Evolutionary conservation across 2,113 vertebrate genomes (phyloP).

Genomic region (Protobothrops flavoviridis): DNA sequence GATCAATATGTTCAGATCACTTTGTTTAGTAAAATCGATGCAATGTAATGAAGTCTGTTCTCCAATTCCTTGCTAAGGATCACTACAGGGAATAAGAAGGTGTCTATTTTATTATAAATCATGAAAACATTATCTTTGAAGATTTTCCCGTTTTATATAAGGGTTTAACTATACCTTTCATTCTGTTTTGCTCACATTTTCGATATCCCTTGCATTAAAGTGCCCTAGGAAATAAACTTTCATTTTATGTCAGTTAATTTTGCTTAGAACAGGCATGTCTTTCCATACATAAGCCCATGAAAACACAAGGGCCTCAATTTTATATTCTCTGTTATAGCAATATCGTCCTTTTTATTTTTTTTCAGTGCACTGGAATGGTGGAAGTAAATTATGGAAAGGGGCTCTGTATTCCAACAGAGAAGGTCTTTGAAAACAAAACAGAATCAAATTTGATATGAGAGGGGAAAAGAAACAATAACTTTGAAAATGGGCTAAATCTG

Average conservation of each 20-base stretch:
- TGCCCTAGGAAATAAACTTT: background rate
- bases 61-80: conserved; percentile 70
- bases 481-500: background rate
- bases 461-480: background rate
- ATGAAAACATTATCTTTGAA: conserved; percentile 63
- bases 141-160: background rate
- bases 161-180: conserved; percentile 10
- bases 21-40: conserved; percentile 83
- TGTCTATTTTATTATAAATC: conserved; percentile 65
- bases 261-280: background rate
- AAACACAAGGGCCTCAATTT: background rate
- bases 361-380: background rate
- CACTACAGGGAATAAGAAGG: conserved; percentile 56
- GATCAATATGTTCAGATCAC: conserved; percentile 79
- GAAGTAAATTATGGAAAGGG: background rate
- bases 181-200: conserved; percentile 3
- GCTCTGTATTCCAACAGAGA: background rate
- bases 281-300: background rate
- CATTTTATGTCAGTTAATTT: background rate
- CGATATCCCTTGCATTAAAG: background rate
- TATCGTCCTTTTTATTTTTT: background rate
- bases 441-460: background rate
- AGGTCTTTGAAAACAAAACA: background rate
- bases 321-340: conserved; percentile 24
- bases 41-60: conserved; percentile 78